Evolutionary conservation across 2,888 invertebrate species (phyloP).

Genomic region (Aleiodes alternator): DNA sequence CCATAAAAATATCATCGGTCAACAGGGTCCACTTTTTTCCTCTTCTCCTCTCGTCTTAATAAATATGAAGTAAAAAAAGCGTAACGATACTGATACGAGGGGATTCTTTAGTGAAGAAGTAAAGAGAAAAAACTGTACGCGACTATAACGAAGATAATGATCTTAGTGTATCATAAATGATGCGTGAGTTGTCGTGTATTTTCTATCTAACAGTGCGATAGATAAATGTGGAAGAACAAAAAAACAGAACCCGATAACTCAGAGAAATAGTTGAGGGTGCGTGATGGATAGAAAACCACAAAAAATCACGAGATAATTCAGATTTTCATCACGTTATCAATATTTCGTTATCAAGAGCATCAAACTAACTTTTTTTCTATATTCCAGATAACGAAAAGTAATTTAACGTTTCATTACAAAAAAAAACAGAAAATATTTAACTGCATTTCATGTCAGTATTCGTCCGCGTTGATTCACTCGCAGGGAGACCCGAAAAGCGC

Average conservation of each 20-base stretch:
- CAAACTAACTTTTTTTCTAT: slow-evolving; percentile 10
- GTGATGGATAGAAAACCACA: slow-evolving; percentile 22
- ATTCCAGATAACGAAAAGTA: slow-evolving; percentile 12
- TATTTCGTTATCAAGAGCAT: neutral
- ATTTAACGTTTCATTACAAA: neutral
- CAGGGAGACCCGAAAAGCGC: slow-evolving; percentile 35
- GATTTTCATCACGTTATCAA: slow-evolving; percentile 24
- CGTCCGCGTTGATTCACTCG: slow-evolving; percentile 42
- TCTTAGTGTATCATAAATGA: slow-evolving; percentile 63
- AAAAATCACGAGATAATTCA: neutral
- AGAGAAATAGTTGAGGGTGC: slow-evolving; percentile 27
- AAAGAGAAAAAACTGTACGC: slow-evolving; percentile 29
- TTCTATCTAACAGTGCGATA: slow-evolving; percentile 32
- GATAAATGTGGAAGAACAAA: slow-evolving; percentile 46
- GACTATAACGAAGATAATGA: slow-evolving; percentile 55
- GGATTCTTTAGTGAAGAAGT: slow-evolving; percentile 16
- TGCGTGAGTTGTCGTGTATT: slow-evolving; percentile 48
- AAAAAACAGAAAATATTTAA: slow-evolving; percentile 35
- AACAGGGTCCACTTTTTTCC: slow-evolving; percentile 51
- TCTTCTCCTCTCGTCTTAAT: slow-evolving; percentile 14
- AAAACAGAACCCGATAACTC: slow-evolving; percentile 45
- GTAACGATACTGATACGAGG: slow-evolving; percentile 8
- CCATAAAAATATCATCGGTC: slow-evolving; percentile 62
- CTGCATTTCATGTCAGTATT: slow-evolving; percentile 44
- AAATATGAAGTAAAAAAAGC: slow-evolving; percentile 15